Base-by-base conservation (phyloP, 2,888 invertebrate species). In the Norana najaformis region DNA sequence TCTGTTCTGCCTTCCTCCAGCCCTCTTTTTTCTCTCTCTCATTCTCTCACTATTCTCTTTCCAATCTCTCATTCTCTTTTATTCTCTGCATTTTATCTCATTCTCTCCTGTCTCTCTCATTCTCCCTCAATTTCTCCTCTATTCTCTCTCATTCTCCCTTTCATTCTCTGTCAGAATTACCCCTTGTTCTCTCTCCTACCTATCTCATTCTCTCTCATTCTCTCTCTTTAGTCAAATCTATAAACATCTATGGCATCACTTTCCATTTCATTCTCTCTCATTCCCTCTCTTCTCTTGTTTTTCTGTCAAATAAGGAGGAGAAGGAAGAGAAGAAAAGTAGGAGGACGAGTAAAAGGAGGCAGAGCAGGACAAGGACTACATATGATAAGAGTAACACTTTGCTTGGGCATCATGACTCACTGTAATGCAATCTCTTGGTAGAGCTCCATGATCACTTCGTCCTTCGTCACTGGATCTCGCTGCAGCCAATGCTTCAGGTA, bases 351-450 rank as follows among this genome's bases (percentile, higher is more conserved):
- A 13, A 41, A 41, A 41, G 5, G 41, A 13, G 41, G 41, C 13
- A 41, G 41, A 41, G 41, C 41, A 41, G 41, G 18, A 41, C 1
- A 13, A 13, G 30, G 69, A 30, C 8, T 69, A 30, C 1, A n/a
- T n/a, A 16, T n/a, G 30, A 69, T n/a, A 4, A 69, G 8, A 11
- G 16, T n/a, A 8, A n/a, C 1, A n/a, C n/a, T n/a, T n/a, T n/a
- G n/a, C n/a, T n/a, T n/a, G 47, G 20, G 5, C 0, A 23, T 23
- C 8, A 39, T n/a, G 37, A 93, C 93, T 91, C 91, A 94, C 94
- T 93, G 92, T 36, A 94, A 91, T n/a, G 93, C 93, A 20, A 94
- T 93, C 90, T 93, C 91, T 89, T 93, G 92, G 90, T 93, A 94
- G 14, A 93, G 91, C 38, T 92, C 92, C 93, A 94, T 93, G 83